Base-by-base conservation (phyloP, 2,113 vertebrate genomes). In the Brienomyrus longianalis region DNA sequence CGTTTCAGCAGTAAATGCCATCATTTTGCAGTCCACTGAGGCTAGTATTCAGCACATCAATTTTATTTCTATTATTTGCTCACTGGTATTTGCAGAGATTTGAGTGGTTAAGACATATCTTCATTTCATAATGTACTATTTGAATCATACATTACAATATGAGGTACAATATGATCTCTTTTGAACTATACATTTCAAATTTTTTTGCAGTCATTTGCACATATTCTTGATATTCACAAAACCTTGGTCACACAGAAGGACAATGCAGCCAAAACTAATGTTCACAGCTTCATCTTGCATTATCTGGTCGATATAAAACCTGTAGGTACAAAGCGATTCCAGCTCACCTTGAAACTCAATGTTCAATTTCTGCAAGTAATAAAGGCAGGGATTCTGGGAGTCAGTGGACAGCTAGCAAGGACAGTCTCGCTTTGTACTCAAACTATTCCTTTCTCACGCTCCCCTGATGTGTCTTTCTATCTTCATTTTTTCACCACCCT, bases 321-420 rank as follows among this genome's bases (percentile, higher is more conserved):
- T 43, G 54, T 59, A 21, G 59, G 56, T 48, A 6, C 87, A 47
- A 70, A 66, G 87, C 70, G 62, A 88, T 88, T 62, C 87, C 87
- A 31, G 39, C 3, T 70, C 56, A 70, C 87, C 56, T 48, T 66
- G 54, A 62, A 62, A 88, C 19, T 62, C 35, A 45, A 47, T 48
- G 54, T 48, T 88, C 56, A 48, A 66, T 88, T 88, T 88, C 56
- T 43, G n/a, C 21, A 62, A 52, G 87, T 88, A 88, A 66, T 88
- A 88, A 88, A 88, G 59, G 8, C 87, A n/a, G 87, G 23, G 43
- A 88, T 43, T 54, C 52, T 35, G 39, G 56, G n/a, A 70, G 10
- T 11, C 27, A 5, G 62, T 70, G n/a, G 62, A 13, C 54, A 70
- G 87, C 23, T 17, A 35, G 85, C 23, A 62, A 88, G 56, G 39